These are phyloP conservation scores for Ennomos erosarius DNA, from an alignment of 2,888 invertebrate genomes.

Conservation along the genomic window DNA sequence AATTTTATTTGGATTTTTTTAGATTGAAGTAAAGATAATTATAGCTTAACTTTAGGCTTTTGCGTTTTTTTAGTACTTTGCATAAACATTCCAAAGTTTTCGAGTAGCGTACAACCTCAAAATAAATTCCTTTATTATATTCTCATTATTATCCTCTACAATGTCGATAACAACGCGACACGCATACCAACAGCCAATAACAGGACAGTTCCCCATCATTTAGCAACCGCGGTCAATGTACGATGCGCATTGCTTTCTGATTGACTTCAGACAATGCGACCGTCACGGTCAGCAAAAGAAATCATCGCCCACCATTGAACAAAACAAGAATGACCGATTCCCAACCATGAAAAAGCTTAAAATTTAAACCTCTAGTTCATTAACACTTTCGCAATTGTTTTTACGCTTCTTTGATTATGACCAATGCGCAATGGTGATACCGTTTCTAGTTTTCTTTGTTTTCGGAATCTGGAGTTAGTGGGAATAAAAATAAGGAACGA, in stretches of 20 bases:
- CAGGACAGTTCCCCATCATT: slow-evolving; percentile 75
- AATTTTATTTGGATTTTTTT: no score
- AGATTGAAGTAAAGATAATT: no score
- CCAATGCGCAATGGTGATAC: slow-evolving; percentile 50
- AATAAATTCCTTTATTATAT: slow-evolving; percentile 38
- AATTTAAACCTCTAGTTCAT: slow-evolving; percentile 62
- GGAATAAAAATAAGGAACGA: slow-evolving; percentile 47
- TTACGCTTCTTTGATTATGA: slow-evolving; percentile 71
- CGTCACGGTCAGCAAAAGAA: slow-evolving; percentile 64
- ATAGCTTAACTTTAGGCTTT: no score
- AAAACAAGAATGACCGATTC: slow-evolving; percentile 66
- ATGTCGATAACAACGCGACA: slow-evolving; percentile 50
- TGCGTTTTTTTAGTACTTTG: no score
- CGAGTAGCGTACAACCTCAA: background rate
- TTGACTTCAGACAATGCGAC: slow-evolving; percentile 73
- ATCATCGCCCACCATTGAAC: slow-evolving; percentile 65
- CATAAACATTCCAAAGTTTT: background rate
- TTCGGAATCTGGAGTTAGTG: slow-evolving; percentile 43
- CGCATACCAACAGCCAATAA: slow-evolving; percentile 60
- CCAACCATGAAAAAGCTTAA: slow-evolving; percentile 65
- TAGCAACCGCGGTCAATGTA: slow-evolving; percentile 78
- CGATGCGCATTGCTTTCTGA: slow-evolving; percentile 77
- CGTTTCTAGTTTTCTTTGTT: slow-evolving; percentile 48
- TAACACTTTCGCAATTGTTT: slow-evolving; percentile 80
- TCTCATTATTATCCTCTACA: slow-evolving; percentile 46